Evolutionary conservation across 2,888 invertebrate species (phyloP).

Genomic region (Philaethria dido): DNA sequence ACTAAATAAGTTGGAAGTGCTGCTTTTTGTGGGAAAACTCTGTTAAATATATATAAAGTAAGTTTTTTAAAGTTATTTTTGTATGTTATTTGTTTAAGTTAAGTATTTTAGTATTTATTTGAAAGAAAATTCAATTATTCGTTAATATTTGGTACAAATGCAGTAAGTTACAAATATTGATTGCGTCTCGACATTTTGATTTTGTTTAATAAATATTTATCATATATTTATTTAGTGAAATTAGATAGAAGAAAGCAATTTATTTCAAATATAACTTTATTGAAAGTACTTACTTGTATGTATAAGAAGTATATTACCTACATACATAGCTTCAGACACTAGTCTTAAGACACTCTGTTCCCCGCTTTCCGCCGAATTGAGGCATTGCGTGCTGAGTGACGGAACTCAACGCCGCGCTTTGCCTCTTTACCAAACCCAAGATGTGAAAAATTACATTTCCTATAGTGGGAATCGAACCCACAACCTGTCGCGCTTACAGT

Average conservation of each 20-base stretch:
- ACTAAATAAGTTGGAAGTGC: conserved; percentile 61
- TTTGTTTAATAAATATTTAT: not conserved
- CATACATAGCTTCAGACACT: no score
- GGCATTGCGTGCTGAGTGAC: no score
- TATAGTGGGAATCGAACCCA: no score
- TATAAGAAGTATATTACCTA: not conserved
- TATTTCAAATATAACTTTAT: not conserved
- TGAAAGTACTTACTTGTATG: not conserved
- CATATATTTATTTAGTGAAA: not conserved
- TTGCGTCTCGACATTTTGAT: conserved; percentile 24
- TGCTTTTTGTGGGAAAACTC: conserved; percentile 67
- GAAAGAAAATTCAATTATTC: not conserved
- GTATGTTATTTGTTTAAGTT: not conserved
- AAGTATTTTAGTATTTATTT: not conserved
- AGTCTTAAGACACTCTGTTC: no score
- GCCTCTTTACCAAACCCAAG: no score
- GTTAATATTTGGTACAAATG: not conserved
- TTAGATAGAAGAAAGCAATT: not conserved
- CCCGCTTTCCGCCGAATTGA: no score
- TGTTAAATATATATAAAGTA: conserved; percentile 61
- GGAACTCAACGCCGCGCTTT: no score
- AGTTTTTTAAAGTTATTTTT: conserved; percentile 51
- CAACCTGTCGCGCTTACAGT: no score
- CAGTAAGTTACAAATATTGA: conserved; percentile 13
- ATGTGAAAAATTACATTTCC: no score